Evolutionary conservation across 2,888 invertebrate genomes (phyloP).

Genomic region (Apotomis capreana): DNA sequence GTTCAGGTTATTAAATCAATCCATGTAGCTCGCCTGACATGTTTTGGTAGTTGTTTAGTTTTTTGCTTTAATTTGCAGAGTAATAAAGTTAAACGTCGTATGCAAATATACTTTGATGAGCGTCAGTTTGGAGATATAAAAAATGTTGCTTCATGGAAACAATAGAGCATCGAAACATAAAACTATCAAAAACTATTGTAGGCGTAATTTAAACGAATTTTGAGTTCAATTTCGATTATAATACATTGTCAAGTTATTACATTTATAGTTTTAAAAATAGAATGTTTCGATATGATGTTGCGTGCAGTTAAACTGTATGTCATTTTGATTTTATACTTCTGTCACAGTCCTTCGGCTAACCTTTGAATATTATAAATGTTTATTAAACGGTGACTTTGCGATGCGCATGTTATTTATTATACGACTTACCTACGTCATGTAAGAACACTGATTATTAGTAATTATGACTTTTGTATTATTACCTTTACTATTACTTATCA

Average conservation of each 20-base stretch:
- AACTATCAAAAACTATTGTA: neutral
- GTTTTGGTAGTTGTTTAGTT: slow-evolving; percentile 53
- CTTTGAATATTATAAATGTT: slow-evolving; percentile 3
- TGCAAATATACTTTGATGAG: slow-evolving; percentile 27
- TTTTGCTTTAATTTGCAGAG: slow-evolving; percentile 35
- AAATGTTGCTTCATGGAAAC: neutral
- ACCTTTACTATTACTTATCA: too few relatives aligned
- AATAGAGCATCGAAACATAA: neutral
- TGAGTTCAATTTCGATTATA: neutral
- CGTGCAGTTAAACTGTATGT: slow-evolving; percentile 9
- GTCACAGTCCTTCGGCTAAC: slow-evolving; percentile 1
- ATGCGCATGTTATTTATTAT: too few relatives aligned
- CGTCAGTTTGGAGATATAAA: slow-evolving; percentile 10
- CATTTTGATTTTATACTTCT: slow-evolving; percentile 8
- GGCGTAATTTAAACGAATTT: neutral
- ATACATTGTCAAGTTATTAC: neutral
- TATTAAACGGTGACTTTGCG: neutral
- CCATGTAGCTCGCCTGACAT: slow-evolving; percentile 47
- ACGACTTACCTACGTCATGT: neutral
- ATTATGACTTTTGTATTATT: too few relatives aligned
- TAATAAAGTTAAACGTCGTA: slow-evolving; percentile 27
- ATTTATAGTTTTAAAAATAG: neutral
- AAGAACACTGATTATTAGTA: neutral
- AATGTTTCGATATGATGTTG: neutral
- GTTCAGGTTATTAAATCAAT: slow-evolving; percentile 75